These are phyloP conservation scores for Hemiprocne comata DNA, from an alignment of 2,113 vertebrate species.

Conservation along the genomic window DNA sequence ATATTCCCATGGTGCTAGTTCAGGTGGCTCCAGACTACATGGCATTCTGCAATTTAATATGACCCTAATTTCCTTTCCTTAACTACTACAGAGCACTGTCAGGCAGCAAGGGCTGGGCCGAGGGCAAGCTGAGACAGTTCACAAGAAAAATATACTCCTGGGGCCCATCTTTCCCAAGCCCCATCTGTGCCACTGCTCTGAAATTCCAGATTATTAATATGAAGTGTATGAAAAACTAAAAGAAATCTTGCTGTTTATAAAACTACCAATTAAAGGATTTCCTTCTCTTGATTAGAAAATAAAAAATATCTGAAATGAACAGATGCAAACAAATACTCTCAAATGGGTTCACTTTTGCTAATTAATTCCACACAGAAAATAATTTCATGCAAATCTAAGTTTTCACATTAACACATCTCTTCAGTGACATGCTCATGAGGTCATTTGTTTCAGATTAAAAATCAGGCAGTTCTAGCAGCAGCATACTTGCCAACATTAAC, in stretches of 20 bases:
- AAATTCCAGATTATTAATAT: not conserved
- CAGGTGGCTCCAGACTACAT: not conserved
- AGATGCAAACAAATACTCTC: not conserved
- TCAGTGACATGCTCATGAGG: conserved; percentile 11
- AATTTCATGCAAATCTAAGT: conserved; percentile 12
- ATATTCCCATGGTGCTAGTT: not conserved
- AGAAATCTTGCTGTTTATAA: not conserved
- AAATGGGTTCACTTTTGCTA: not conserved
- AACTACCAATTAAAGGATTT: not conserved
- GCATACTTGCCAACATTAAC: conserved; percentile 1
- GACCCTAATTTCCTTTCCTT: not conserved
- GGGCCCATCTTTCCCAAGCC: not conserved
- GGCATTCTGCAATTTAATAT: not conserved
- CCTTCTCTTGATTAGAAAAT: not conserved
- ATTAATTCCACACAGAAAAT: conserved; percentile 3
- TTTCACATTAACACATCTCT: not conserved
- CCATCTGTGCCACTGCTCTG: not conserved
- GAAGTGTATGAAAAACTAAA: not conserved
- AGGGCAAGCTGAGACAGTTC: not conserved
- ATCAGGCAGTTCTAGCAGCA: conserved; percentile 21
- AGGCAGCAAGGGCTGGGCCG: not conserved
- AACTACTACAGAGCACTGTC: not conserved
- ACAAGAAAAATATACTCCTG: not conserved
- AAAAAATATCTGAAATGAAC: conserved; percentile 1
- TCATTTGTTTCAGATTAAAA: conserved; percentile 51